Evolutionary conservation across 2,888 invertebrate species (phyloP).

Genomic region (Rhingia rostrata): DNA sequence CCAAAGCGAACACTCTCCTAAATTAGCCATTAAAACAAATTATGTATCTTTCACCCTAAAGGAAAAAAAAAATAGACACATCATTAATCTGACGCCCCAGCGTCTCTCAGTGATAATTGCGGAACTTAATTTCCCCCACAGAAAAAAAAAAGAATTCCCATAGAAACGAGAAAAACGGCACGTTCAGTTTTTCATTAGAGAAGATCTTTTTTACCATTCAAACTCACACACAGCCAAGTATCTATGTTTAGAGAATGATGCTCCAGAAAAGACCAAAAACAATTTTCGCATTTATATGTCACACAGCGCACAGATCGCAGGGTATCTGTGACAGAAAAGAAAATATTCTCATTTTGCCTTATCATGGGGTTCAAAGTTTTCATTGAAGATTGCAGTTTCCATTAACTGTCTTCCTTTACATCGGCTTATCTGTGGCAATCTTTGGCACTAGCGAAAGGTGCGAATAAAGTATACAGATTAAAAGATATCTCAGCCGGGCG

Average conservation of each 20-base stretch:
- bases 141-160: constrained; percentile 20
- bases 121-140: background rate
- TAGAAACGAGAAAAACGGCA: background rate
- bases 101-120: constrained; percentile 11
- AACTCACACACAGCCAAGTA: background rate
- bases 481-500: constrained; percentile 21
- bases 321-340: constrained; percentile 19
- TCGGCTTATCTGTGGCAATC: constrained; percentile 31
- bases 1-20: background rate
- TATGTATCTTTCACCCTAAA: constrained; percentile 4
- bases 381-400: constrained; percentile 4
- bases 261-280: constrained; percentile 1
- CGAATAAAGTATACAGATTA: constrained; percentile 34
- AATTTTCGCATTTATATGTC: constrained; percentile 23
- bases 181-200: constrained; percentile 13
- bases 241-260: constrained; percentile 23
- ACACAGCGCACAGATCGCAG: constrained; percentile 21
- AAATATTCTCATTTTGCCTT: constrained; percentile 17
- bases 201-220: background rate
- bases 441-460: constrained; percentile 44
- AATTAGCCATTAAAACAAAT: constrained; percentile 15
- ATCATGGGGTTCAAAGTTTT: constrained; percentile 6
- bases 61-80: background rate
- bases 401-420: constrained; percentile 1
- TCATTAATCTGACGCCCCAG: constrained; percentile 20